Conservation (phyloP, 2,797 vertebrate species). For the Lepilemur ruficaudatus region DNA sequence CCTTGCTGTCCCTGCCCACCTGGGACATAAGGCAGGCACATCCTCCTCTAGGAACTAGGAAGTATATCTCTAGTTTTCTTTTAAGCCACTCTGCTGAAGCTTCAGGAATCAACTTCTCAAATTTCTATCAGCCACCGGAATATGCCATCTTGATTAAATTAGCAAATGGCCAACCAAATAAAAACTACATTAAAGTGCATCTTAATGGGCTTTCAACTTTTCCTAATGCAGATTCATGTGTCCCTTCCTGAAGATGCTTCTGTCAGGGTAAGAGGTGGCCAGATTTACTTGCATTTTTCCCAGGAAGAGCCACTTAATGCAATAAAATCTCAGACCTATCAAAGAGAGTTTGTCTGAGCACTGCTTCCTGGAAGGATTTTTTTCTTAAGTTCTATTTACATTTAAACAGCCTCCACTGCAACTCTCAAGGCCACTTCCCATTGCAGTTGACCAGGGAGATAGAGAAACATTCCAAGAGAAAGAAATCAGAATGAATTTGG, state of each 20-base stretch:
- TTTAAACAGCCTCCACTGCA: constrained; percentile 34
- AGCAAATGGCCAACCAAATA: constrained; percentile 62
- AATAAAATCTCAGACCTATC: constrained; percentile 61
- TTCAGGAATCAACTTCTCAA: constrained; percentile 51
- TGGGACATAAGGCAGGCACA: not conserved
- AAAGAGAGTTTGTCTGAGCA: constrained; percentile 34
- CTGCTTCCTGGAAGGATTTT: constrained; percentile 64
- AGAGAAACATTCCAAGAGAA: constrained; percentile 4
- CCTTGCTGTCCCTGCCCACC: not conserved
- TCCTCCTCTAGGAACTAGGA: not conserved
- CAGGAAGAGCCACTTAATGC: constrained; percentile 60
- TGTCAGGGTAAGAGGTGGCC: constrained; percentile 17
- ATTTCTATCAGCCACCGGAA: constrained; percentile 27
- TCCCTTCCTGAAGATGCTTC: constrained; percentile 54
- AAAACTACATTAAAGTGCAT: constrained; percentile 56
- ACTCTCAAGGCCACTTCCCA: constrained; percentile 9
- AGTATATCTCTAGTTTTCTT: not conserved
- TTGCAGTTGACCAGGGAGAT: not conserved
- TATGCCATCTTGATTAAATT: constrained; percentile 70
- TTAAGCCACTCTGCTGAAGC: not conserved
- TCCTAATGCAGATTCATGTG: constrained; percentile 55
- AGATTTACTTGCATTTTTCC: not conserved
- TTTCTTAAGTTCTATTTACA: constrained; percentile 60
- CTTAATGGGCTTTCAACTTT: constrained; percentile 32
- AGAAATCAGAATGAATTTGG: constrained; percentile 46